Conservation (phyloP, 1,140 invertebrate genomes). For the Nymphalis io region DNA sequence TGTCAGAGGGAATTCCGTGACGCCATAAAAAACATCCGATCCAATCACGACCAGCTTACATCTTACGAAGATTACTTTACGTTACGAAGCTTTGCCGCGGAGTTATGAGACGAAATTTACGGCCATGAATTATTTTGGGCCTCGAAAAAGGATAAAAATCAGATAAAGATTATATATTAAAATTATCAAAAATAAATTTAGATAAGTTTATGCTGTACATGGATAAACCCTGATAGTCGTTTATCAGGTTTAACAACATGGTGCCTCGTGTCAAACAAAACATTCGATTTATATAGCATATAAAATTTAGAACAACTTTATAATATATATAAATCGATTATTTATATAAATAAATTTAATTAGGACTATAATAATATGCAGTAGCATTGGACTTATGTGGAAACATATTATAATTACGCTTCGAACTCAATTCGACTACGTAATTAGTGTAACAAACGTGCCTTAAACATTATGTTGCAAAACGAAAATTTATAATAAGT, state of each 20-base stretch:
- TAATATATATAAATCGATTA: no score
- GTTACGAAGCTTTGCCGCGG: slow-evolving; percentile 33
- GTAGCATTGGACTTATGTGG: no score
- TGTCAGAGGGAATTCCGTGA: slow-evolving; percentile 21
- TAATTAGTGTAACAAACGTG: no score
- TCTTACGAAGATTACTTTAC: slow-evolving; percentile 52
- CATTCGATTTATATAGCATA: background rate
- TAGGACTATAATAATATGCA: no score
- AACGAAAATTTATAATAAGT: no score
- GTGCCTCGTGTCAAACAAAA: background rate
- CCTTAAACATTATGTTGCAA: no score
- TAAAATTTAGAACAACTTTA: background rate
- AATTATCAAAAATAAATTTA: background rate
- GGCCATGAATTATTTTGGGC: slow-evolving; percentile 53
- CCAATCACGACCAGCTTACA: slow-evolving; percentile 55
- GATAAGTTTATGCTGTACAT: background rate
- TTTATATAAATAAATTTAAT: no score
- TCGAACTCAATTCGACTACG: no score
- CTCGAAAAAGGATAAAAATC: slow-evolving; percentile 17
- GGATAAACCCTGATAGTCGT: background rate
- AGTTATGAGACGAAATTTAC: slow-evolving; percentile 61
- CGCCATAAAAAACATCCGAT: slow-evolving; percentile 51
- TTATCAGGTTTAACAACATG: background rate
- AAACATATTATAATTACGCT: no score
- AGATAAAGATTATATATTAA: slow-evolving; percentile 3